Evolutionary conservation across 1,140 invertebrate genomes (phyloP).

Genomic region (Pomacea maculata): DNA sequence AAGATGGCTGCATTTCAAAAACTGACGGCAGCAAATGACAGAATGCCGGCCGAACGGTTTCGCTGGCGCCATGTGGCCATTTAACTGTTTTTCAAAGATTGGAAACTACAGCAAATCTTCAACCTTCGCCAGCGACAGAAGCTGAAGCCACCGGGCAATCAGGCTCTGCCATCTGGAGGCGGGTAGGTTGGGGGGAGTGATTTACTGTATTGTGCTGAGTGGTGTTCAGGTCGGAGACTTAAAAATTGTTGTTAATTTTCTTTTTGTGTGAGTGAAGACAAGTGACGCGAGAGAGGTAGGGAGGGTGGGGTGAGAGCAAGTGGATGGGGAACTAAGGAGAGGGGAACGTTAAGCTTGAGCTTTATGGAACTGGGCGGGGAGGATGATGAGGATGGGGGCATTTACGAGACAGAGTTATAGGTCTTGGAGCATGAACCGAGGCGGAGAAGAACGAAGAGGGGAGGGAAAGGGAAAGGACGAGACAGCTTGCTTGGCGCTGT

Average conservation of each 20-base stretch:
- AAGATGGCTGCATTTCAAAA: neutral
- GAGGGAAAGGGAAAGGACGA: neutral
- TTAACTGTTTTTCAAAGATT: neutral
- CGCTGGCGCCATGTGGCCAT: constrained; percentile 14
- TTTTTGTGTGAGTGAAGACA: neutral
- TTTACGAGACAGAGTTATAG: no score
- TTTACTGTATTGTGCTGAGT: constrained; percentile 15
- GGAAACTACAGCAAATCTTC: neutral
- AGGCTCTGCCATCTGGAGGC: constrained; percentile 2
- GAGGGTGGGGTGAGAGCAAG: neutral
- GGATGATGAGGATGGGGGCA: no score
- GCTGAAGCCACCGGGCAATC: neutral
- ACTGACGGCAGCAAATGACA: constrained; percentile 9
- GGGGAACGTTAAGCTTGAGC: no score
- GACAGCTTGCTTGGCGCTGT: no score
- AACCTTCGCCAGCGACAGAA: neutral
- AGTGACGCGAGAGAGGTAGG: neutral
- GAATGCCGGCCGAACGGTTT: neutral
- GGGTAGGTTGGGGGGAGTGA: neutral
- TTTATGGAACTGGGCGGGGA: no score
- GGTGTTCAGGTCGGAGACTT: constrained; percentile 4
- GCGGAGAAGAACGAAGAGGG: neutral
- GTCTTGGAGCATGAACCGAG: neutral
- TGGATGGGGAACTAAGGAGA: neutral
- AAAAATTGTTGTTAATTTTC: constrained; percentile 1